A percentile compares a stretch with the other conserved stretches of the same genome.
Evolutionary conservation across 2,888 invertebrate species (phyloP).

Genomic region (Polyommatus iphigenia): DNA sequence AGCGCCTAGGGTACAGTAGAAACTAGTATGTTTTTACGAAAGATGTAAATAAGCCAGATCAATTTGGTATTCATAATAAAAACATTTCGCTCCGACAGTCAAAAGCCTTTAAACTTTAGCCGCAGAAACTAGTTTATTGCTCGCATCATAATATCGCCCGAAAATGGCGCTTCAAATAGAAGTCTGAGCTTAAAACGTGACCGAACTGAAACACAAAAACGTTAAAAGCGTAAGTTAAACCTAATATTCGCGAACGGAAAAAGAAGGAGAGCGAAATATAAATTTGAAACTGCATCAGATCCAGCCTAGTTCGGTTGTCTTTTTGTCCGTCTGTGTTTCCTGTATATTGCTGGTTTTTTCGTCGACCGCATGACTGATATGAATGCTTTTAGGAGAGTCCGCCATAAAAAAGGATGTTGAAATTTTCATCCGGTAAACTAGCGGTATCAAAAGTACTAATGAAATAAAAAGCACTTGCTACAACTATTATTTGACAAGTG

Average conservation of each 20-base stretch:
- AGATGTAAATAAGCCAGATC: neutral
- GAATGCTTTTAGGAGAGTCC: conserved; percentile 24
- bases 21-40: neutral
- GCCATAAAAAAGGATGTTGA: neutral
- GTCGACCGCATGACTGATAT: conserved; percentile 29
- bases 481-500: neutral
- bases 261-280: conserved; percentile 25
- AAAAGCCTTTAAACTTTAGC: conserved; percentile 16
- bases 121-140: conserved; percentile 17
- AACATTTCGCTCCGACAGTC: conserved; percentile 12
- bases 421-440: neutral
- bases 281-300: conserved; percentile 29
- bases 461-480: neutral
- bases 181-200: conserved; percentile 2
- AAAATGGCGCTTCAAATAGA: conserved; percentile 3
- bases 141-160: conserved; percentile 2
- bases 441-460: neutral
- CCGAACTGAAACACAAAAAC: conserved; percentile 4
- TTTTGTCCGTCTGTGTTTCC: conserved; percentile 24
- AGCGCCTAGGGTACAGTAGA: neutral
- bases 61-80: neutral
- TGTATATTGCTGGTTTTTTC: conserved; percentile 33
- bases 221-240: conserved; percentile 20
- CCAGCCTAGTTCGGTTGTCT: conserved; percentile 23
- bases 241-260: conserved; percentile 18